Conservation (phyloP, 2,888 invertebrate species). For the Antitype chi region DNA sequence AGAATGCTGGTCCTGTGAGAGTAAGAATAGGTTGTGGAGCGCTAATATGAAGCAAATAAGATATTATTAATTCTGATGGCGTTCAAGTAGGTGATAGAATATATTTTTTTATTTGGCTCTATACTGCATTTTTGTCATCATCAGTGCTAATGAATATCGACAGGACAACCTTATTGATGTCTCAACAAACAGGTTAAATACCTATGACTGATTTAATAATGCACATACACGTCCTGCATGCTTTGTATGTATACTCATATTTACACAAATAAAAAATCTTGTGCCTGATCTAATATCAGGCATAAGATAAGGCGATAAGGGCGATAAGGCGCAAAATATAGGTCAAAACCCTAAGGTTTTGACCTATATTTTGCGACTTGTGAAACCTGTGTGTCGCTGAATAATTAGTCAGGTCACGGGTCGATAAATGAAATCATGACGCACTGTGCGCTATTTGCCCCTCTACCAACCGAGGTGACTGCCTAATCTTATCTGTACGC, state of each 20-base stretch:
- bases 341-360: no score
- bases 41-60: not conserved
- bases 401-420: not conserved
- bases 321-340: no score
- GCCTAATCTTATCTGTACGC: not conserved
- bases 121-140: not conserved
- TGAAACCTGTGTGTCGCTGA: not conserved
- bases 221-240: not conserved
- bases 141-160: not conserved
- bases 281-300: no score
- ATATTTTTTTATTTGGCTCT: not conserved
- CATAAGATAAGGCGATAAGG: no score
- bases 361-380: not conserved
- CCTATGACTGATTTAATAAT: not conserved
- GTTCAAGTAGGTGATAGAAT: not conserved
- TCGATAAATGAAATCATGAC: not conserved
- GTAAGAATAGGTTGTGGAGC: conserved; percentile 34
- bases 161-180: not conserved
- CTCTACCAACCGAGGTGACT: not conserved
- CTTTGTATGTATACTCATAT: no score
- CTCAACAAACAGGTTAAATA: not conserved
- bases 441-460: not conserved
- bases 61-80: not conserved
- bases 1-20: conserved; percentile 59
- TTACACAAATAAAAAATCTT: not conserved